phyloP scores from a whole-genome alignment of 2,113 vertebrate species.

The Dissostichus mawsoni region DNA sequence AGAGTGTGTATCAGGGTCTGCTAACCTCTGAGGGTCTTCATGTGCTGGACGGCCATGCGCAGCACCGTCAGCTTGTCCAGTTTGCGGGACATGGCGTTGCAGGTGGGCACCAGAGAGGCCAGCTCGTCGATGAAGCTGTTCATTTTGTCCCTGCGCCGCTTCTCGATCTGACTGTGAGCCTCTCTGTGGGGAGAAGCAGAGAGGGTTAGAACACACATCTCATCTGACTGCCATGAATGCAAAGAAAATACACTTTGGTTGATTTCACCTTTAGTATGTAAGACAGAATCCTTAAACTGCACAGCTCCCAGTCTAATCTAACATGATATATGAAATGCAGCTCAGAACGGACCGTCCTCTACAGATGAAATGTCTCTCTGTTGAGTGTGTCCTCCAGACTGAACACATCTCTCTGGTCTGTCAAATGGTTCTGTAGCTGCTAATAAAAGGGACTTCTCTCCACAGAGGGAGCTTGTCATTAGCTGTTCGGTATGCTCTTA shows the following conservation, averaged over 20 bases:
- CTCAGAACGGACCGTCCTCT: neutral
- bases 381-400: neutral
- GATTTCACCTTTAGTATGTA: neutral
- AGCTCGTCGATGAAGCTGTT: slow-evolving; percentile 99
- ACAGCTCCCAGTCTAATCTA: neutral
- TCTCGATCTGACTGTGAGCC: slow-evolving; percentile 98
- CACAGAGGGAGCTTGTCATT: slow-evolving; percentile 8
- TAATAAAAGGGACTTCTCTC: neutral
- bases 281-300: neutral
- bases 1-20: too few species aligned
- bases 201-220: neutral
- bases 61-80: slow-evolving; percentile 97
- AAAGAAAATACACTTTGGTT: neutral
- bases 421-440: neutral
- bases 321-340: neutral
- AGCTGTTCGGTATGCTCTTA: slow-evolving; percentile 28
- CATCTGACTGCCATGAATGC: neutral
- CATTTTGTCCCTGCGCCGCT: slow-evolving; percentile 97
- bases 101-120: slow-evolving; percentile 96
- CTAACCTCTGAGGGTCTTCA: slow-evolving; percentile 97
- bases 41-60: slow-evolving; percentile 98
- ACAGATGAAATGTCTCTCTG: neutral
- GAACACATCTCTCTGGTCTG: neutral
- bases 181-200: slow-evolving; percentile 83
- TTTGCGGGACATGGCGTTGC: slow-evolving; percentile 98